Evolutionary conservation across 2,797 vertebrate genomes (phyloP).

Genomic region (Borostomias antarcticus): DNA sequence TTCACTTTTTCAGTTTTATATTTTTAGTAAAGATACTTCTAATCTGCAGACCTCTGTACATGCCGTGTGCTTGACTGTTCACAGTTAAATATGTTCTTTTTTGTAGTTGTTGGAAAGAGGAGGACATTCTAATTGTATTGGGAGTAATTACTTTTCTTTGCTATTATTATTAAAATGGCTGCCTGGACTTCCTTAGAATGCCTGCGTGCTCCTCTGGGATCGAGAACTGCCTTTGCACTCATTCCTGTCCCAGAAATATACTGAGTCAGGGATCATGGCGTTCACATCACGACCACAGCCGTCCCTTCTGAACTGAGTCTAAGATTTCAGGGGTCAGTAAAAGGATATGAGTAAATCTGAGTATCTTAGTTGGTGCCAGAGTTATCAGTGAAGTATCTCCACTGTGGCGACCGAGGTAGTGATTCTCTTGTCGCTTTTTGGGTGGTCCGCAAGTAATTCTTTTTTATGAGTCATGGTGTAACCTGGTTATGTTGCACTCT

Average conservation of each 20-base stretch:
- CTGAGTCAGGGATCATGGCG: constrained; percentile 46
- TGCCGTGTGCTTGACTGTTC: constrained; percentile 68
- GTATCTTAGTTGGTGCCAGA: neutral
- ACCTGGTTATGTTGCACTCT: neutral
- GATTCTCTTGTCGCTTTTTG: no score
- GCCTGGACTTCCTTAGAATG: constrained; percentile 79
- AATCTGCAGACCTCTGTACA: constrained; percentile 80
- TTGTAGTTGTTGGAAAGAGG: constrained; percentile 81
- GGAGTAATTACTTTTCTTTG: constrained; percentile 81
- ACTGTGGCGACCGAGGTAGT: no score
- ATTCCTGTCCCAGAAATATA: constrained; percentile 60
- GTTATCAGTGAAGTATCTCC: neutral
- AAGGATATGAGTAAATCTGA: neutral
- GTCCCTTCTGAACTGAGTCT: constrained; percentile 18
- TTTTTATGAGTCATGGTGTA: neutral
- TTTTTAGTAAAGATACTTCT: constrained; percentile 50
- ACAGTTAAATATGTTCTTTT: constrained; percentile 73
- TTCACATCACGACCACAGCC: constrained; percentile 35
- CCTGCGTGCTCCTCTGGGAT: constrained; percentile 80
- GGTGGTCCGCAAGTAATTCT: no score
- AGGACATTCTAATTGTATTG: constrained; percentile 77
- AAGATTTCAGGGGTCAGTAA: no score
- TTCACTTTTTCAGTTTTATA: constrained; percentile 61
- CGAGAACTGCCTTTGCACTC: constrained; percentile 56
- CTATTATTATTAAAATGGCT: constrained; percentile 79